Conservation (phyloP, 2,797 vertebrate genomes). For the Morelia viridis region DNA sequence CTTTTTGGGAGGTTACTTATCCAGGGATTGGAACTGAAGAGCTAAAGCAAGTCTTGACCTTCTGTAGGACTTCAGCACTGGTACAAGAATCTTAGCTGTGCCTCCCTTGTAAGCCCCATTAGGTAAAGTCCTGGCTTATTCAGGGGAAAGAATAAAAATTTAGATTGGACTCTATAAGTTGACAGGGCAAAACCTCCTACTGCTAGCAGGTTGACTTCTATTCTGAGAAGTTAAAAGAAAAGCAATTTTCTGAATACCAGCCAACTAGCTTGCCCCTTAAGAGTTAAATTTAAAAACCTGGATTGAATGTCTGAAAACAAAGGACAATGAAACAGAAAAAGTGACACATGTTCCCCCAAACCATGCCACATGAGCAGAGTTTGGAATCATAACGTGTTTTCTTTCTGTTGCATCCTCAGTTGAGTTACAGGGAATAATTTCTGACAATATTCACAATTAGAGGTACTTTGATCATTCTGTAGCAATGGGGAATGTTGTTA, state of each 20-base stretch:
- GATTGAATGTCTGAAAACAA: neutral
- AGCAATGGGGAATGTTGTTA: neutral
- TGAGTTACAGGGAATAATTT: neutral
- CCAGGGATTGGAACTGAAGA: no score
- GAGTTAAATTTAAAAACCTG: neutral
- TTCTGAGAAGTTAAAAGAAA: neutral
- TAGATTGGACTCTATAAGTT: neutral
- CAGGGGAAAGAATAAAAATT: neutral
- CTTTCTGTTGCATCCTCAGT: neutral
- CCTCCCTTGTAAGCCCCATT: neutral
- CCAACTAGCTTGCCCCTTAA: neutral
- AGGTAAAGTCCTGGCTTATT: neutral
- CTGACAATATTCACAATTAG: neutral
- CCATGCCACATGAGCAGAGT: neutral
- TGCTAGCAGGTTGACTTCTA: neutral
- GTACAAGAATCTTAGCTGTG: no score
- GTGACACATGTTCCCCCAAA: neutral
- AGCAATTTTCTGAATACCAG: neutral
- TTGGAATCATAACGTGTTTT: neutral
- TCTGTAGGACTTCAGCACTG: no score
- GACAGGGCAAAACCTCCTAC: neutral
- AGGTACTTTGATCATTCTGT: neutral
- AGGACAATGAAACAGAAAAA: neutral
- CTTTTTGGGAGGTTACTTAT: no score
- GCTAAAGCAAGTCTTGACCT: no score